Evolutionary conservation across 2,888 invertebrate species (phyloP).

Genomic region (Macrosiphum euphorbiae): DNA sequence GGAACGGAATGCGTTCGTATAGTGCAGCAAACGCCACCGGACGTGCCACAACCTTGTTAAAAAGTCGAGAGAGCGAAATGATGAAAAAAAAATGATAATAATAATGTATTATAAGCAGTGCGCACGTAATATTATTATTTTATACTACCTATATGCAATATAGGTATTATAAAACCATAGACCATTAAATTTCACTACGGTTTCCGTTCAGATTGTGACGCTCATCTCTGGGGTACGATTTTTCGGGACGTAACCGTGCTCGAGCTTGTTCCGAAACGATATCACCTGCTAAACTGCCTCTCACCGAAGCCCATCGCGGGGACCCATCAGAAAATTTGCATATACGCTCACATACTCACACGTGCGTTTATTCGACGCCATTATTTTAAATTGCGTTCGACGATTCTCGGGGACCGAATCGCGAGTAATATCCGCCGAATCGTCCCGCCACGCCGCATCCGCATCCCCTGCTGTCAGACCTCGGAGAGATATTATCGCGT

Average conservation of each 20-base stretch:
- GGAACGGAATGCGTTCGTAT: background rate
- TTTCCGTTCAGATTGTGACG: conserved; percentile 63
- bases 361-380: conserved; percentile 54
- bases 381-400: conserved; percentile 65
- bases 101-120: background rate
- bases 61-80: conserved; percentile 37
- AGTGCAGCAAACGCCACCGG: background rate
- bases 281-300: conserved; percentile 65
- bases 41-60: conserved; percentile 41
- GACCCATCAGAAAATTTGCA: conserved; percentile 62
- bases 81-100: background rate
- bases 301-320: conserved; percentile 55
- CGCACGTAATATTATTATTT: background rate
- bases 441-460: conserved; percentile 2
- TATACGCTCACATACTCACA: background rate
- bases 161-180: conserved; percentile 26
- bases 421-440: conserved; percentile 38
- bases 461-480: background rate
- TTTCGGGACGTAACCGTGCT: conserved; percentile 47
- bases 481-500: conserved; percentile 27
- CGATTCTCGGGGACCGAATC: conserved; percentile 35
- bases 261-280: conserved; percentile 45
- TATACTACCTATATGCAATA: background rate
- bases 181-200: conserved; percentile 62
- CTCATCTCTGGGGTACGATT: conserved; percentile 64